phyloP scores from a whole-genome alignment of 2,797 vertebrate species.

The Dryobates pubescens region DNA sequence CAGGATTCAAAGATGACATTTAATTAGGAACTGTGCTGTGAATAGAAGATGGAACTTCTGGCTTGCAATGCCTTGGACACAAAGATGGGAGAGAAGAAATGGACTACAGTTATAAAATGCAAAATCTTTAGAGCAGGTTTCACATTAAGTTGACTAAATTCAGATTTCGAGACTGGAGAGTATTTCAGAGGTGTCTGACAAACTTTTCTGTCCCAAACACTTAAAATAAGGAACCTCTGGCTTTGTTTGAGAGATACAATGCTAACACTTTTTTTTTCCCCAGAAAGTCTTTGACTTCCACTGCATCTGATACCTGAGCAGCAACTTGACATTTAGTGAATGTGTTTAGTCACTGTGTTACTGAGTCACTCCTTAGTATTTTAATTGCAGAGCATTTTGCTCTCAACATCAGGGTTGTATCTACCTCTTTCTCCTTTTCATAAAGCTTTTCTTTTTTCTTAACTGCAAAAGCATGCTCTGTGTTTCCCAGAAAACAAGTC shows the following conservation, averaged over 20 bases:
- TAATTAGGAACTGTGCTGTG: conserved; percentile 12
- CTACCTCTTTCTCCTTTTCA: background rate
- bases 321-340: background rate
- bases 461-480: background rate
- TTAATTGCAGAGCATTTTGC: background rate
- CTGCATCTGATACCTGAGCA: background rate
- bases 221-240: background rate
- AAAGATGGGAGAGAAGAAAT: background rate
- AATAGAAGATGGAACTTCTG: background rate
- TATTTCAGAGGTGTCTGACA: background rate
- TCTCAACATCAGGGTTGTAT: background rate
- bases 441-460: background rate
- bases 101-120: background rate
- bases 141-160: background rate
- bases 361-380: background rate
- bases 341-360: background rate
- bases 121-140: background rate
- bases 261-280: background rate
- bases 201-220: background rate
- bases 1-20: background rate
- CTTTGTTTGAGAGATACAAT: background rate
- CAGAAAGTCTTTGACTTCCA: background rate
- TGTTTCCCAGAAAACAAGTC: background rate
- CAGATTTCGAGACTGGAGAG: background rate
- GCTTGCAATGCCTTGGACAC: background rate